Conservation (phyloP, 1,140 invertebrate species). For the Sogatella furcifera region DNA sequence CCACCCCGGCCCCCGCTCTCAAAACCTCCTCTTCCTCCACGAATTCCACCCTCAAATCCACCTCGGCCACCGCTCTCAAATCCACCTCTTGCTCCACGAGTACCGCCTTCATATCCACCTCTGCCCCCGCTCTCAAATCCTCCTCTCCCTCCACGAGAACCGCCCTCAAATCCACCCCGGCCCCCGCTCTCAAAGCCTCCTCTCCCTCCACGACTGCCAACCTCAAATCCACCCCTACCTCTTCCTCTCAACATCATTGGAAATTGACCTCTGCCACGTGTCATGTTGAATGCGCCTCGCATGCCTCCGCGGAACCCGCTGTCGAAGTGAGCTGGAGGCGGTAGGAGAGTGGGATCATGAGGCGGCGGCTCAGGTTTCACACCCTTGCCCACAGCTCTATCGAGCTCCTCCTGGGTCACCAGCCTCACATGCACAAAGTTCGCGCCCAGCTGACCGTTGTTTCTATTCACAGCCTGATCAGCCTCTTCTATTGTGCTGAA, state of each 20-base stretch:
- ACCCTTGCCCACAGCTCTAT: conserved; percentile 30
- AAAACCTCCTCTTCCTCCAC: no score
- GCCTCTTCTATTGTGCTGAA: conserved; percentile 60
- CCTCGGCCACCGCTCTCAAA: conserved; percentile 15
- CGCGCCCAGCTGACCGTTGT: conserved; percentile 52
- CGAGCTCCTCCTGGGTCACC: conserved; percentile 49
- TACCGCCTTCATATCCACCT: conserved; percentile 19
- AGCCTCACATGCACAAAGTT: conserved; percentile 52
- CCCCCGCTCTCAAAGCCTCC: no score
- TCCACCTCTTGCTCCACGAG: conserved; percentile 21
- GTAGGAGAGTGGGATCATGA: not conserved
- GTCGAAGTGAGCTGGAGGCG: not conserved
- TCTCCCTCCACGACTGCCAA: conserved; percentile 34
- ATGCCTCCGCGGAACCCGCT: no score
- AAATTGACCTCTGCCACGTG: not conserved
- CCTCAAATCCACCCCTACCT: conserved; percentile 25
- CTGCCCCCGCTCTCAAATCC: not conserved
- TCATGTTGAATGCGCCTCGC: no score
- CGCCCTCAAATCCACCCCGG: no score
- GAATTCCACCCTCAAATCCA: conserved; percentile 5
- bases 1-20: no score
- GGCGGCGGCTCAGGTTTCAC: not conserved
- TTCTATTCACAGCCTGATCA: conserved; percentile 50
- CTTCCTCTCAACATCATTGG: not conserved
- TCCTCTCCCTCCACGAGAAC: conserved; percentile 8